Percentiles rank a stretch among this genome's conserved stretches.
These are phyloP conservation scores for Marmota monax DNA, from an alignment of 2,113 vertebrate species.

Conservation along the genomic window DNA sequence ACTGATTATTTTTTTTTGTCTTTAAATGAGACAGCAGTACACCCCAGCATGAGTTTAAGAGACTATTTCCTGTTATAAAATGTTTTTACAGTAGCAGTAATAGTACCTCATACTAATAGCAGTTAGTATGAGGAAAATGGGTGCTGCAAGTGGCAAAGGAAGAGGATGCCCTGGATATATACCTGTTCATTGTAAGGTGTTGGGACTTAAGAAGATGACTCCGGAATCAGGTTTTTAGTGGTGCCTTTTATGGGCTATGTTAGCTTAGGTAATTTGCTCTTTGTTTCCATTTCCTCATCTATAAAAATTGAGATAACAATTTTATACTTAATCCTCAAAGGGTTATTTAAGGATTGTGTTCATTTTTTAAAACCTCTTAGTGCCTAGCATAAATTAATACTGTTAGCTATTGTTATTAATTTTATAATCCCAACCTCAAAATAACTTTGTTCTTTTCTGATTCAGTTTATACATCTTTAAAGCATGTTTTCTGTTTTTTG, in stretches of 20 bases:
- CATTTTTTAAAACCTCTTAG: slow-evolving; percentile 29
- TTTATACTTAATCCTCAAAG: neutral
- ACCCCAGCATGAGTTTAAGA: neutral
- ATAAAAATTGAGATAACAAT: neutral
- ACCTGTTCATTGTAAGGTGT: neutral
- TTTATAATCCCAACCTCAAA: slow-evolving; percentile 48
- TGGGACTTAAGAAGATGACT: slow-evolving; percentile 17
- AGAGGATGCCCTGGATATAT: neutral
- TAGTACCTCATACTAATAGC: neutral
- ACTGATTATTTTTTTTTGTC: slow-evolving; percentile 8
- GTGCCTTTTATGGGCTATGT: neutral
- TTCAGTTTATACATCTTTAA: slow-evolving; percentile 12
- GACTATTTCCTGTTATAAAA: neutral
- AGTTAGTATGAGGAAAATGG: neutral
- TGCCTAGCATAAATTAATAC: neutral
- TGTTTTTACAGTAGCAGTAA: neutral
- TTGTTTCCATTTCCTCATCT: slow-evolving; percentile 37
- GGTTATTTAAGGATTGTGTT: slow-evolving; percentile 29
- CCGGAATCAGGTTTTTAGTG: neutral
- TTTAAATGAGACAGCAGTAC: slow-evolving; percentile 34
- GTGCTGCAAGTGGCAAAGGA: neutral
- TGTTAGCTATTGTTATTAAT: slow-evolving; percentile 9
- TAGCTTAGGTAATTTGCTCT: neutral
- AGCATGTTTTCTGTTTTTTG: slow-evolving; percentile 44
- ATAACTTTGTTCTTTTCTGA: neutral